Conservation (phyloP, 1,140 invertebrate genomes). For the Trichomalopsis sarcophagae region DNA sequence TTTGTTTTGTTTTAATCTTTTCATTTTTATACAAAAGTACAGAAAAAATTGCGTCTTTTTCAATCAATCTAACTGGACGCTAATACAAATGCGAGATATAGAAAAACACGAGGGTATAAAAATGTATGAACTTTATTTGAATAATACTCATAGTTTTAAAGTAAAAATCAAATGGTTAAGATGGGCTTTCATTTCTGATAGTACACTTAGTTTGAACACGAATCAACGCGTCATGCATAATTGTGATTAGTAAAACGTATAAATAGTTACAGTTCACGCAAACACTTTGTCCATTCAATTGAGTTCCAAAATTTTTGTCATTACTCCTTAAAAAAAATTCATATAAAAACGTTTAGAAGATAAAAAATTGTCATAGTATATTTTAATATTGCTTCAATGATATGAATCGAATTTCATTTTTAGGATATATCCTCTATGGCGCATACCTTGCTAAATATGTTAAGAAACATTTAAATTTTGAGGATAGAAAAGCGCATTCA, state of each 20-base stretch:
- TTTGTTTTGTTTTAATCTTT: slow-evolving; percentile 39
- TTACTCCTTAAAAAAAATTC: too few relatives aligned
- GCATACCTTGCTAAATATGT: background rate
- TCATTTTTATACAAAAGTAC: slow-evolving; percentile 53
- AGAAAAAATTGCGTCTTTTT: slow-evolving; percentile 37
- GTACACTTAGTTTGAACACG: background rate
- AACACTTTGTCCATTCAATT: too few relatives aligned
- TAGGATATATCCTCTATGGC: background rate
- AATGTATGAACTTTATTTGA: slow-evolving; percentile 25
- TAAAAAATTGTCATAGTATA: too few relatives aligned
- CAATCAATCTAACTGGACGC: slow-evolving; percentile 8
- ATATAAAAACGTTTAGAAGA: too few relatives aligned
- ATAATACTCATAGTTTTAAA: slow-evolving; percentile 16
- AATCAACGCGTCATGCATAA: background rate
- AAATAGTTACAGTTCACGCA: too few relatives aligned
- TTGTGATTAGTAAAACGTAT: background rate
- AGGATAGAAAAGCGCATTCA: background rate
- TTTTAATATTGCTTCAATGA: background rate
- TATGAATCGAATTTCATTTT: background rate
- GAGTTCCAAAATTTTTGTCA: too few relatives aligned
- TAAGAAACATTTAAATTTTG: background rate
- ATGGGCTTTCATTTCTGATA: background rate
- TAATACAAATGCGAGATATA: background rate
- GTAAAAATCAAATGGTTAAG: background rate
- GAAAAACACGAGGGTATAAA: slow-evolving; percentile 14